These are phyloP conservation scores for Drosophila lini DNA, from an alignment of 1,140 invertebrate species.

Conservation along the genomic window DNA sequence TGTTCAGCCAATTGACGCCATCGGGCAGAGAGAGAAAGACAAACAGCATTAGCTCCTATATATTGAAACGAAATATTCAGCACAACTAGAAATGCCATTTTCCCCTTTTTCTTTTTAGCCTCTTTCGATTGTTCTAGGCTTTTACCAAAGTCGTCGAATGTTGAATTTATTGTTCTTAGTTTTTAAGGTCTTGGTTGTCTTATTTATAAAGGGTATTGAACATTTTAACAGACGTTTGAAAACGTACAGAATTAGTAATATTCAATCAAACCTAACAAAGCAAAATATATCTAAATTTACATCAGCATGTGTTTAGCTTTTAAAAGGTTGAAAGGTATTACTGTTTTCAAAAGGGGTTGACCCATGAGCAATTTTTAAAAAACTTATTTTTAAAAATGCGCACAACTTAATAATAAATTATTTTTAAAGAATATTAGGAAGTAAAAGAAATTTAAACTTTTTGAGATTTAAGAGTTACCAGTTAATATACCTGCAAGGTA, in stretches of 20 bases:
- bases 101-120: slow-evolving; percentile 12
- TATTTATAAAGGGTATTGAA: neutral
- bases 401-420: neutral
- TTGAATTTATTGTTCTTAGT: slow-evolving; percentile 16
- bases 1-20: slow-evolving; percentile 5
- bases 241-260: neutral
- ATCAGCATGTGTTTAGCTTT: too few species aligned
- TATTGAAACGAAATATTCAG: neutral
- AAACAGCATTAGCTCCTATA: neutral
- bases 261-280: too few species aligned
- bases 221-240: neutral
- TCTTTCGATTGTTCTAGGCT: slow-evolving; percentile 16
- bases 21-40: neutral
- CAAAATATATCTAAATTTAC: too few species aligned
- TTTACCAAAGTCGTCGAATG: slow-evolving; percentile 18
- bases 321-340: too few species aligned
- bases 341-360: neutral
- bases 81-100: slow-evolving; percentile 1
- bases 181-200: neutral
- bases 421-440: neutral
- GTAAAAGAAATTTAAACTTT: neutral
- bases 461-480: neutral
- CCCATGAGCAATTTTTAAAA: too few species aligned
- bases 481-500: neutral
- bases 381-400: too few species aligned